These are phyloP conservation scores for Rynchops niger DNA, from an alignment of 2,113 vertebrate genomes.

Conservation along the genomic window DNA sequence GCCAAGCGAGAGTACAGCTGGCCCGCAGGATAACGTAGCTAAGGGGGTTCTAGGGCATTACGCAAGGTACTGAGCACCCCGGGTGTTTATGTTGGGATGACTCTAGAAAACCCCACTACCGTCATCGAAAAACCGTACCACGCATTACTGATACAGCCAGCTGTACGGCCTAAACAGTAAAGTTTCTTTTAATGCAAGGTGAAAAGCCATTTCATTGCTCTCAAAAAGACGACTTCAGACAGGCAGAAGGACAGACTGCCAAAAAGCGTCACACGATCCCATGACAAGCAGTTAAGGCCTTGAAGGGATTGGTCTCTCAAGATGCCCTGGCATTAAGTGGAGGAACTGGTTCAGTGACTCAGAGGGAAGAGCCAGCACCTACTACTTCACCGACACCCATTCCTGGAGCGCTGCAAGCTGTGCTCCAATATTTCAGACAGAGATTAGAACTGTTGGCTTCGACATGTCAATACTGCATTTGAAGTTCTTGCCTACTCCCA, in stretches of 20 bases:
- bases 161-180: neutral
- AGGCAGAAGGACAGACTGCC: neutral
- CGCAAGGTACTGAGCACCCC: neutral
- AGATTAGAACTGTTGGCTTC: neutral
- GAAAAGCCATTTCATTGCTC: neutral
- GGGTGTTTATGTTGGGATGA: neutral
- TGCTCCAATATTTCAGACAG: neutral
- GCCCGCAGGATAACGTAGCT: neutral
- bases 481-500: neutral
- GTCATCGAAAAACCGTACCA: neutral
- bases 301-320: neutral
- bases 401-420: neutral
- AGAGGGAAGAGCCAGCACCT: neutral
- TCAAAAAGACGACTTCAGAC: neutral
- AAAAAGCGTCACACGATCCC: neutral
- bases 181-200: neutral
- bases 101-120: neutral
- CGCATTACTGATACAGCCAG: neutral
- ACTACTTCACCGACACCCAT: neutral
- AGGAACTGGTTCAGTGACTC: conserved; percentile 28
- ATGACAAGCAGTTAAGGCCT: neutral
- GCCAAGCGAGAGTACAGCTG: neutral
- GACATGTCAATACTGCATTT: neutral
- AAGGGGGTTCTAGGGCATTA: neutral
- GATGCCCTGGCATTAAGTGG: neutral